Evolutionary conservation across 2,888 invertebrate genomes (phyloP).

Genomic region (Clunio marinus): DNA sequence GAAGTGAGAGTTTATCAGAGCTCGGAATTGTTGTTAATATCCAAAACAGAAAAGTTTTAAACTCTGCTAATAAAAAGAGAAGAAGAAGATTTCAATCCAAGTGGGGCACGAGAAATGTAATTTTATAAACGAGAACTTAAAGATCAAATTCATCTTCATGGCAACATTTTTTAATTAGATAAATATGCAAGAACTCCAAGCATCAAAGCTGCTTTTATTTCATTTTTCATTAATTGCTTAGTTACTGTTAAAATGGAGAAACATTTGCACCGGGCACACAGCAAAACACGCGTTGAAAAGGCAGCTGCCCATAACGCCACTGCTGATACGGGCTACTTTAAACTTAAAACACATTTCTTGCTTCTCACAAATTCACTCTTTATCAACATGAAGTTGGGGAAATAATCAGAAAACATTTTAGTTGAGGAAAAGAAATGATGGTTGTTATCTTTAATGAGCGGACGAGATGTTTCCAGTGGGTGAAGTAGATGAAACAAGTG

Average conservation of each 20-base stretch:
- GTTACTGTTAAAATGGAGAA: too few relatives aligned
- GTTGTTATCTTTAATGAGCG: neutral
- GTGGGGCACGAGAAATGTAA: too few relatives aligned
- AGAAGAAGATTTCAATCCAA: neutral
- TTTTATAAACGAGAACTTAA: too few relatives aligned
- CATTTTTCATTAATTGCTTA: too few relatives aligned
- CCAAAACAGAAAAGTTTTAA: slow-evolving; percentile 5
- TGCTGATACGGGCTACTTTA: neutral
- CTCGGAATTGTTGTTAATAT: neutral
- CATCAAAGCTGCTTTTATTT: too few relatives aligned
- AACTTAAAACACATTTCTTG: too few relatives aligned
- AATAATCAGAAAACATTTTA: neutral
- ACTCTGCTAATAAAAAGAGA: neutral
- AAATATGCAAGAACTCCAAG: too few relatives aligned
- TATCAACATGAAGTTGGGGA: neutral
- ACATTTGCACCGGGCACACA: too few relatives aligned
- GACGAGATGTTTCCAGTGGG: neutral
- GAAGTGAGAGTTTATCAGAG: neutral
- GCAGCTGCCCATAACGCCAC: neutral
- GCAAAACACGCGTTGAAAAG: neutral
- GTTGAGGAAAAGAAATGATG: neutral
- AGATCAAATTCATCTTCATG: too few relatives aligned
- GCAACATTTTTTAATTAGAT: too few relatives aligned
- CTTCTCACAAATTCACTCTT: neutral
- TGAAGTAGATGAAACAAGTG: too few relatives aligned